Percentiles rank a stretch among this genome's conserved stretches.
These are phyloP conservation scores for Thera britannica DNA, from an alignment of 2,888 invertebrate genomes.

Conservation along the genomic window DNA sequence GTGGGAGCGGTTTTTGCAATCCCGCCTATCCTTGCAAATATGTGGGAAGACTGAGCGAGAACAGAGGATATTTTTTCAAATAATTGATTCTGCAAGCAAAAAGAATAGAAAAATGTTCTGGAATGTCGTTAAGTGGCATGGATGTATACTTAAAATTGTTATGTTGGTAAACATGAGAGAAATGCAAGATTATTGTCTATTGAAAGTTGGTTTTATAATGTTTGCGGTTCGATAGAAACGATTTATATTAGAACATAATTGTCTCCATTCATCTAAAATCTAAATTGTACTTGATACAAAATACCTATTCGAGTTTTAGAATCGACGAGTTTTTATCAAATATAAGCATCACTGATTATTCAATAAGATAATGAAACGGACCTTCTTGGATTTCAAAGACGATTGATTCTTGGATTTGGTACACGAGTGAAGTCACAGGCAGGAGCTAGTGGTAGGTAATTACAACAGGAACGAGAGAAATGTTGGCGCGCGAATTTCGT, in stretches of 20 bases:
- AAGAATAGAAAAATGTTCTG: constrained; percentile 2
- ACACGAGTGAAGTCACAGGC: neutral
- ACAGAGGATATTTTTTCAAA: constrained; percentile 15
- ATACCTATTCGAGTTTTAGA: too few relatives aligned
- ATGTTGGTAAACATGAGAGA: constrained; percentile 11
- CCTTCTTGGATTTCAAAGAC: neutral
- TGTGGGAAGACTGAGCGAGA: constrained; percentile 33
- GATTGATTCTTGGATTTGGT: too few relatives aligned
- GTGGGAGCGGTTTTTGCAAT: constrained; percentile 42
- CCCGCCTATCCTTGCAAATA: constrained; percentile 35
- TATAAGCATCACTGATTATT: too few relatives aligned
- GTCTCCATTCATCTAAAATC: too few relatives aligned
- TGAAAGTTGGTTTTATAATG: neutral
- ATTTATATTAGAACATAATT: too few relatives aligned
- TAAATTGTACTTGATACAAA: too few relatives aligned
- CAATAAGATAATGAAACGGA: too few relatives aligned
- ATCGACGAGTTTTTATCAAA: too few relatives aligned
- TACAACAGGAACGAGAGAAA: neutral
- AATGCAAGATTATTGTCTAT: neutral
- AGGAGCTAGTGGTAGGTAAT: neutral
- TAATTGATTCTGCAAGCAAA: constrained; percentile 20
- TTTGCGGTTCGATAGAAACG: neutral
- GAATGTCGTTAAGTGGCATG: constrained; percentile 2
- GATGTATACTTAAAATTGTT: constrained; percentile 4
- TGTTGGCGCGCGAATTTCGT: constrained; percentile 7